Base-by-base conservation (phyloP, 2,797 vertebrate genomes). In the Cyclura pinguis region DNA sequence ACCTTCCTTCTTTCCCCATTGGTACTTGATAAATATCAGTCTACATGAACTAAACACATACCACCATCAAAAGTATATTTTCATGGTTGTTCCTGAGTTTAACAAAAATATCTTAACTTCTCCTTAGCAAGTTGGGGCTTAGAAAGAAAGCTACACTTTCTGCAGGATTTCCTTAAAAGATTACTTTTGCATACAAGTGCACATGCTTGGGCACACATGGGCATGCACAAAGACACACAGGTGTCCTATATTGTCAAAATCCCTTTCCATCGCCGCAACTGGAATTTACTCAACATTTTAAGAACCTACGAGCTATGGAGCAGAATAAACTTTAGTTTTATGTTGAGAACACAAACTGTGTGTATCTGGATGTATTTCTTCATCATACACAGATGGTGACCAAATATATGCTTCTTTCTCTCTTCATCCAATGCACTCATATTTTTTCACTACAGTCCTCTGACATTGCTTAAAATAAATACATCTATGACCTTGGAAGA, bases 401-500 rank as follows among this genome's bases (percentile, higher is more conserved):
- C 38, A 72, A 72, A 27, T 22, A 57, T 88, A 35, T 80, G 10
- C 57, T n/a, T 91, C 16, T 80, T 64, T 59, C 38, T 27, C 27
- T 14, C 35, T 14, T 88, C 67, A 47, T 38, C 32, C n/a, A 24
- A 62, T 69, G 24, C 35, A 32, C 38, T 12, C 9, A 59, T 20
- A 13, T 35, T 57, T 88, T 81, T 27, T 29, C 52, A 64, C 8
- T 35, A 3, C 16, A 90, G 6, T 73, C n/a, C 84, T 91, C 2
- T 59, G 1, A 74, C 0, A 1, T 1, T 32, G 6, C 8, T 92
- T 1, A 90, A 57, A 93, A 92, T 57, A 32, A 94, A 92, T 57
- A 35, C 7, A 86, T 13, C 32, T 50, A 69, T 87, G n/a, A 89
- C 42, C 55, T 83, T 16, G 9, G 74, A n/a, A 67, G 67, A 81